These are phyloP conservation scores for Mythimna pallens DNA, from an alignment of 2,888 invertebrate species.

Conservation along the genomic window DNA sequence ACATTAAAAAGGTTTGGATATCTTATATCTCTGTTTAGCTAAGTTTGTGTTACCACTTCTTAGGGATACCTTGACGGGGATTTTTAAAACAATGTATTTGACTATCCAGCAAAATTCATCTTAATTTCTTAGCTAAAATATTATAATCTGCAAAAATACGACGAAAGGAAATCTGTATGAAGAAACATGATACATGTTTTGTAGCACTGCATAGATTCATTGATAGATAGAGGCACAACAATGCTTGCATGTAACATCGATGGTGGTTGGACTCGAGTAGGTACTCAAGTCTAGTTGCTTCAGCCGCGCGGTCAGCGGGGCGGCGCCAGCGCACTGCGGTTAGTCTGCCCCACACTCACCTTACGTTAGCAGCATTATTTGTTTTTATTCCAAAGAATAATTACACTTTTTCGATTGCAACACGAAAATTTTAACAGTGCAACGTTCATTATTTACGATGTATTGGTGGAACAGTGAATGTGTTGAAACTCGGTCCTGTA, in stretches of 20 bases:
- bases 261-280: constrained; percentile 73
- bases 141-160: neutral
- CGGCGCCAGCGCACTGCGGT: constrained; percentile 76
- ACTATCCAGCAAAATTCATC: neutral
- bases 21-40: too few species aligned
- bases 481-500: constrained; percentile 47
- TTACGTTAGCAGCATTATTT: constrained; percentile 68
- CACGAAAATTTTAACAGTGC: constrained; percentile 38
- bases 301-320: constrained; percentile 81
- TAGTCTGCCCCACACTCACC: constrained; percentile 76
- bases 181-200: constrained; percentile 60
- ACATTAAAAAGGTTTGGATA: too few species aligned
- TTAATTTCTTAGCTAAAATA: constrained; percentile 7
- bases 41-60: too few species aligned
- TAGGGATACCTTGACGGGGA: neutral
- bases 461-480: constrained; percentile 55
- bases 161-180: constrained; percentile 68
- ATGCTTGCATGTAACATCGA: constrained; percentile 84
- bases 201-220: constrained; percentile 80
- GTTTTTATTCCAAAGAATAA: constrained; percentile 50
- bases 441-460: constrained; percentile 47
- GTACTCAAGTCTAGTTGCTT: constrained; percentile 76
- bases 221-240: constrained; percentile 83
- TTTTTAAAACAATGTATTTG: neutral
- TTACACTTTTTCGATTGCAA: constrained; percentile 39